Evolutionary conservation across 2,888 invertebrate genomes (phyloP), one percentile per base, ranked within the genome.

Genomic region (Apomyelois bistriatella): DNA sequence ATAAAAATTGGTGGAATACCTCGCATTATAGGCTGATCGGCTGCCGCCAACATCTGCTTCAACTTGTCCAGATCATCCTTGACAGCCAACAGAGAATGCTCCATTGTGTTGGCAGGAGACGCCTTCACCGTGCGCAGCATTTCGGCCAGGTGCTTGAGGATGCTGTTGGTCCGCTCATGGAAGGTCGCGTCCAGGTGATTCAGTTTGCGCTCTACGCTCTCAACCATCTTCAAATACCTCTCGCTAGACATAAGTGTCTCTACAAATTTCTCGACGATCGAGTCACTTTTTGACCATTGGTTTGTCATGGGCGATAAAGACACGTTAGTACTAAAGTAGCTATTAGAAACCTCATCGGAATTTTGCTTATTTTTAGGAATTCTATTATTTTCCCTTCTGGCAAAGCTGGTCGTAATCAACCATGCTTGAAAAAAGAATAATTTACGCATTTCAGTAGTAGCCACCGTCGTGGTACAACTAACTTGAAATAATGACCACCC

Each of bases 211-310:
- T 86, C 82, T 9, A 88, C 76, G 0, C 66, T 63, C 58, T 85
- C 84, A 30, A 88, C 75, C 74, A 81, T 73, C 58, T 80, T 82
- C 36, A 86, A 65, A 58, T 86, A 86, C 57, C 68, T 76, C 54
- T 87, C 85, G 52, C 82, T 84, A 0, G 80, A 64, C 69, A 87
- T 74, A 10, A 89, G 64, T 0, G 80, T 84, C 49, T 87, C 83
- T 0, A 85, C 77, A 58, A 88, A 86, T 48, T 82, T 85, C 54
- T 87, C 87, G 0, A 85, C 78, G 0, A 82, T 74, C 1, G 64
- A 63, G 37, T 82, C 85, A 1, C 72, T 71, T 46, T 69, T 70
- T 5, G 61, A 48, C 0, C 57, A 57, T 6, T 59, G 56, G 3
- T 58, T 51, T 1, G 58, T 64, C 0, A 76, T 68, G 0, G 76